phyloP scores from a whole-genome alignment of 2,113 vertebrate genomes.

The Scartelaos histophorus region DNA sequence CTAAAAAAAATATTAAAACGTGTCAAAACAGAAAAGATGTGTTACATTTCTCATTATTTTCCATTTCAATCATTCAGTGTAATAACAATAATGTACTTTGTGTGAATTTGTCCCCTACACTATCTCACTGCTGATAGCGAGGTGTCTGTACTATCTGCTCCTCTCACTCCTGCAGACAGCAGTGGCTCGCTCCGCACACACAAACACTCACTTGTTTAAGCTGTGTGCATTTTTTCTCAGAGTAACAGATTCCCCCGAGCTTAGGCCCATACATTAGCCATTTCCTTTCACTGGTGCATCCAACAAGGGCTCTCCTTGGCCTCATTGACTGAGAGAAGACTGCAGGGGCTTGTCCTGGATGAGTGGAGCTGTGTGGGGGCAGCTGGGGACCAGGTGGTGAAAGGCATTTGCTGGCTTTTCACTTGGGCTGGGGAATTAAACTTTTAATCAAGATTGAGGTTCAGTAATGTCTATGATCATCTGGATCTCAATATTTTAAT shows the following conservation, averaged over 20 bases:
- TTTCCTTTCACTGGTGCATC: constrained; percentile 49
- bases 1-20: constrained; percentile 55
- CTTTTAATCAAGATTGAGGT: no score
- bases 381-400: constrained; percentile 56
- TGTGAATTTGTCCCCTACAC: constrained; percentile 16
- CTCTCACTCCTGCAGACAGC: constrained; percentile 32
- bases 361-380: constrained; percentile 36
- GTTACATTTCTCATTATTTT: constrained; percentile 45
- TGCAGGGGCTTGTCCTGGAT: constrained; percentile 43
- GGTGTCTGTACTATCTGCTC: constrained; percentile 17
- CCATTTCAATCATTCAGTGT: constrained; percentile 2
- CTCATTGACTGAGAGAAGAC: constrained; percentile 23
- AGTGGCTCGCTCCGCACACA: constrained; percentile 28
- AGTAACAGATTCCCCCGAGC: constrained; percentile 36
- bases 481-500: no score
- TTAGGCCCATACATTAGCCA: constrained; percentile 48
- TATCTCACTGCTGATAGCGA: constrained; percentile 10
- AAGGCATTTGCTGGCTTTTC: constrained; percentile 30
- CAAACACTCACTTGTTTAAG: constrained; percentile 60
- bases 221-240: constrained; percentile 7
- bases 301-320: constrained; percentile 45
- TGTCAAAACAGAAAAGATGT: constrained; percentile 31
- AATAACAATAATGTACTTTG: background rate
- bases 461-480: no score
- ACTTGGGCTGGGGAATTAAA: no score